Percentiles rank a stretch among this genome's conserved stretches.
These are phyloP conservation scores for Carollia perspicillata DNA, from an alignment of 2,113 vertebrate species.

Conservation along the genomic window DNA sequence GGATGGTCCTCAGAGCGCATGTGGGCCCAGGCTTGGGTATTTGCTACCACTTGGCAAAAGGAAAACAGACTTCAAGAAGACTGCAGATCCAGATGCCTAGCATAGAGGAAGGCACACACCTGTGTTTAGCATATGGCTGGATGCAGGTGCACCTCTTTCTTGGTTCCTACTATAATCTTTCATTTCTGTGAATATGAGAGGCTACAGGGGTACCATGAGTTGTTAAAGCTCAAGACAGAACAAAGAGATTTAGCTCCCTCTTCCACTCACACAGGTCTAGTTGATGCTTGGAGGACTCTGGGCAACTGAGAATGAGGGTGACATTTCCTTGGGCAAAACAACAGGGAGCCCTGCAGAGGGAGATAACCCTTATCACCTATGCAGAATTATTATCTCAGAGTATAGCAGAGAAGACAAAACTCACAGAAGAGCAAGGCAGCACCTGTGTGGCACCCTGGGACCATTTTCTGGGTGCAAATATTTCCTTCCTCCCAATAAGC, in stretches of 20 bases:
- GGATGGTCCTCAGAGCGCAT: neutral
- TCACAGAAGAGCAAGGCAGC: neutral
- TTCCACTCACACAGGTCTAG: neutral
- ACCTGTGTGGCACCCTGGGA: neutral
- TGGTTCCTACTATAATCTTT: neutral
- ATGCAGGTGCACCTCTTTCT: too few species aligned
- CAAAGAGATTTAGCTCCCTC: neutral
- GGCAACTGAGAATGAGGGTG: neutral
- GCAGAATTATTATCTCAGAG: neutral
- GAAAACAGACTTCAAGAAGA: neutral
- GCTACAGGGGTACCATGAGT: neutral
- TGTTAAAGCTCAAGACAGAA: neutral
- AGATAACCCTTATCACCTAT: neutral
- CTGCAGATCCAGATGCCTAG: neutral
- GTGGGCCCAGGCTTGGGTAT: accelerated
- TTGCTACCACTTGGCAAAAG: neutral
- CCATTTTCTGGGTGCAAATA: neutral
- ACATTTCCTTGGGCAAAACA: neutral
- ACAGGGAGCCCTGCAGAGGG: neutral
- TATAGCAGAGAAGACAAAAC: neutral
- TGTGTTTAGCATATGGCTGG: accelerated
- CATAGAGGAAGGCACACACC: neutral
- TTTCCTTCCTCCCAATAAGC: neutral
- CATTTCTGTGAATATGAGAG: neutral
- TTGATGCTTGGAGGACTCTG: neutral